phyloP scores from a whole-genome alignment of 2,113 vertebrate species.

The Clinocottus analis region DNA sequence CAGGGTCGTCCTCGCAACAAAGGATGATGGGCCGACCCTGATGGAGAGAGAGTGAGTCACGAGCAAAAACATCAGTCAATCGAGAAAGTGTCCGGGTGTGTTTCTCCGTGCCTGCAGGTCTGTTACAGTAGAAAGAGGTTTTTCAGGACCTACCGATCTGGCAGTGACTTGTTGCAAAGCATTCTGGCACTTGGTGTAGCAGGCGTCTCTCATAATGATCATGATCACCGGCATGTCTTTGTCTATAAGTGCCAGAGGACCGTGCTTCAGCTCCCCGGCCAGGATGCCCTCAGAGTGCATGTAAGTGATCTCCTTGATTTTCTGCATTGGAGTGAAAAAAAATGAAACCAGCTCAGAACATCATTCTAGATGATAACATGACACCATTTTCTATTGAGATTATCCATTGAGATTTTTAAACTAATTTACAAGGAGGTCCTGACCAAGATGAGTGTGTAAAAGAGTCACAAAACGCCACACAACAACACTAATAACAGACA shows the following conservation, averaged over 20 bases:
- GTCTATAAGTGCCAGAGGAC: constrained; percentile 93
- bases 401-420: background rate
- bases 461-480: background rate
- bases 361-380: background rate
- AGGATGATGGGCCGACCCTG: constrained; percentile 96
- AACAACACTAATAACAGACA: background rate
- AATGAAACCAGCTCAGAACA: background rate
- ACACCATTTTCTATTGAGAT: background rate
- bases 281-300: constrained; percentile 99
- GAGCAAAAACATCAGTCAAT: background rate
- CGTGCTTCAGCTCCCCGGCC: constrained; percentile 96
- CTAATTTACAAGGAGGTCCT: background rate
- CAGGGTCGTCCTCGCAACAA: constrained; percentile 90
- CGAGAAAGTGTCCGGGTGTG: background rate
- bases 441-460: background rate
- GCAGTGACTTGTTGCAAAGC: constrained; percentile 95
- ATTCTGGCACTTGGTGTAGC: constrained; percentile 95
- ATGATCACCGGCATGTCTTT: constrained; percentile 98
- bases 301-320: constrained; percentile 99
- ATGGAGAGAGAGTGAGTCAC: background rate
- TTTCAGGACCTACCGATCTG: constrained; percentile 85
- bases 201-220: constrained; percentile 95
- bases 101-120: background rate
- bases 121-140: background rate
- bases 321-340: constrained; percentile 79